Percentiles rank a stretch among this genome's conserved stretches.
phyloP scores from a whole-genome alignment of 2,113 vertebrate species.

The Epinephelus cyanopodus region DNA sequence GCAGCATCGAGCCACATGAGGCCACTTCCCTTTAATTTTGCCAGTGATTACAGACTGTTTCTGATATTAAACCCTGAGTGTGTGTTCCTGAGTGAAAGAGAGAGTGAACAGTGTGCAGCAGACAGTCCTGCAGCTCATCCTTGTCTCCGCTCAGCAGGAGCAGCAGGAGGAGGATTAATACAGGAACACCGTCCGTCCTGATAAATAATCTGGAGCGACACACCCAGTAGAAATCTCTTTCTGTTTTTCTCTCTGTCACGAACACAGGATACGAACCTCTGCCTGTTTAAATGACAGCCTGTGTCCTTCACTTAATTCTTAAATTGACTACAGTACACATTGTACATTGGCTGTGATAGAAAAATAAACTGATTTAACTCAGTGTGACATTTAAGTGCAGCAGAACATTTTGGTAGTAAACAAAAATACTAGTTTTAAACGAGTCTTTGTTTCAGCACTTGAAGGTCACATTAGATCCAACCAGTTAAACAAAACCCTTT shows the following conservation, averaged over 20 bases:
- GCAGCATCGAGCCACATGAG: conserved; percentile 22
- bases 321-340: conserved; percentile 21
- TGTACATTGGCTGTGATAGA: neutral
- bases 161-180: conserved; percentile 72
- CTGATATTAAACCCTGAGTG: conserved; percentile 26
- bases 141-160: conserved; percentile 59
- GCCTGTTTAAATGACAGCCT: conserved; percentile 48
- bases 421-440: neutral
- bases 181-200: conserved; percentile 50
- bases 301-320: conserved; percentile 27
- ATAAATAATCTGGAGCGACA: conserved; percentile 66
- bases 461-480: neutral
- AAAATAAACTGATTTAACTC: neutral
- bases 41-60: conserved; percentile 35
- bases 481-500: neutral
- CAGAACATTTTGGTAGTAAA: neutral
- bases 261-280: conserved; percentile 25
- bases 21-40: conserved; percentile 28
- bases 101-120: conserved; percentile 18
- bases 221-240: conserved; percentile 46
- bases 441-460: neutral
- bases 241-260: conserved; percentile 27
- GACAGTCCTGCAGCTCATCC: conserved; percentile 55
- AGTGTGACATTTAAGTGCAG: neutral
- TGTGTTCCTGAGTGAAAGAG: conserved; percentile 1